Conservation (phyloP, 2,797 vertebrate species). For the Xiphorhynchus erythropygius region DNA sequence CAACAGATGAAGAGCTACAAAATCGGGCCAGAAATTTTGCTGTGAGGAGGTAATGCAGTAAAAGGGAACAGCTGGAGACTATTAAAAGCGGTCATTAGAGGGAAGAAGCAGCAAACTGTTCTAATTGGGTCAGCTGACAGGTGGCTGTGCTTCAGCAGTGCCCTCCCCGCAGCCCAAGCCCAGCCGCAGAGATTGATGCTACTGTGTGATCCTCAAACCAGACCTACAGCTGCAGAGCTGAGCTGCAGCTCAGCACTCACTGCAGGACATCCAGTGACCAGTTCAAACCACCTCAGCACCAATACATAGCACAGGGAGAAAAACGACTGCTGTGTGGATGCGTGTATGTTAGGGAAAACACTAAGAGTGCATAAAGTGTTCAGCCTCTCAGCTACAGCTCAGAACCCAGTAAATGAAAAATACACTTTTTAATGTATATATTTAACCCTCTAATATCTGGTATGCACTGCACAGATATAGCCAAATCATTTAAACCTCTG, state of each 20-base stretch:
- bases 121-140: constrained; percentile 69
- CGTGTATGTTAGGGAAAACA: not conserved
- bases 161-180: not conserved
- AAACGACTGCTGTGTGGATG: fast-evolving
- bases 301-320: fast-evolving
- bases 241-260: not conserved
- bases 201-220: not conserved
- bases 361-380: not conserved
- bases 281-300: not conserved
- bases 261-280: fast-evolving
- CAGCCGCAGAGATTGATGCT: not conserved
- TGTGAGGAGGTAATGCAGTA: not conserved
- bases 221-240: not conserved
- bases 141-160: constrained; percentile 17
- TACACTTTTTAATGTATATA: not conserved
- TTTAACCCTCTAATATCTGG: not conserved
- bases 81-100: constrained; percentile 40
- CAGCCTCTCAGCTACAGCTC: not conserved
- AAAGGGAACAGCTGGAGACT: constrained; percentile 60
- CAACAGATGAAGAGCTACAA: not conserved
- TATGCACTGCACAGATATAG: not conserved
- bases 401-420: not conserved
- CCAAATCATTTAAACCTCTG: not conserved
- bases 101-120: constrained; percentile 18
- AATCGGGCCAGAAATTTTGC: not conserved